Percentiles rank a stretch among this genome's conserved stretches.
These are phyloP conservation scores for Lasioglossum leucozonium DNA, from an alignment of 2,888 invertebrate species.

Conservation along the genomic window DNA sequence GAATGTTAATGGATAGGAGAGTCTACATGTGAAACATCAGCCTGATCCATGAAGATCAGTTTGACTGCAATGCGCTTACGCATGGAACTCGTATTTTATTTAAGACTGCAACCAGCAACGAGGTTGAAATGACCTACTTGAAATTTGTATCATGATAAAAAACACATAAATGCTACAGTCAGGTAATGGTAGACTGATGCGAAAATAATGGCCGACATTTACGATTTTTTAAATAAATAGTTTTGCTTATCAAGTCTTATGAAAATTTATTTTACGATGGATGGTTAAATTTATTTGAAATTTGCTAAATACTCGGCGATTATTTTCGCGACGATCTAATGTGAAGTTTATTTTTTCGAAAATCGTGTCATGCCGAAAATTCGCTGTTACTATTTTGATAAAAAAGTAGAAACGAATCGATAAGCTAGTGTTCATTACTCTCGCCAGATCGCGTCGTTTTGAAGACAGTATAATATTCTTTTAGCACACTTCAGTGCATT, in stretches of 20 bases:
- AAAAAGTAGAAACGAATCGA: slow-evolving; percentile 6
- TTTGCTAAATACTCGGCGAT: no score
- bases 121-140: background rate
- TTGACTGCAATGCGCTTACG: background rate
- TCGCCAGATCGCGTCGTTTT: background rate
- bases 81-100: background rate
- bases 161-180: no score
- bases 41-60: background rate
- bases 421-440: background rate
- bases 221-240: background rate
- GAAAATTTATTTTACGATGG: no score
- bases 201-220: background rate
- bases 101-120: background rate
- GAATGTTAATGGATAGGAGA: no score
- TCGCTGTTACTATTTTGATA: background rate
- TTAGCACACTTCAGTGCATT: background rate
- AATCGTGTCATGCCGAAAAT: background rate
- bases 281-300: no score
- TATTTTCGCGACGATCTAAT: no score
- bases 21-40: no score
- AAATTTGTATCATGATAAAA: background rate
- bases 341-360: no score
- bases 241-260: background rate
- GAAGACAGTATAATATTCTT: background rate
- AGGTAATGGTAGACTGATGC: no score